Evolutionary conservation across 2,888 invertebrate species (phyloP), one percentile per base, ranked within the genome.

Genomic region (Rhimphoctona megacephalus): DNA sequence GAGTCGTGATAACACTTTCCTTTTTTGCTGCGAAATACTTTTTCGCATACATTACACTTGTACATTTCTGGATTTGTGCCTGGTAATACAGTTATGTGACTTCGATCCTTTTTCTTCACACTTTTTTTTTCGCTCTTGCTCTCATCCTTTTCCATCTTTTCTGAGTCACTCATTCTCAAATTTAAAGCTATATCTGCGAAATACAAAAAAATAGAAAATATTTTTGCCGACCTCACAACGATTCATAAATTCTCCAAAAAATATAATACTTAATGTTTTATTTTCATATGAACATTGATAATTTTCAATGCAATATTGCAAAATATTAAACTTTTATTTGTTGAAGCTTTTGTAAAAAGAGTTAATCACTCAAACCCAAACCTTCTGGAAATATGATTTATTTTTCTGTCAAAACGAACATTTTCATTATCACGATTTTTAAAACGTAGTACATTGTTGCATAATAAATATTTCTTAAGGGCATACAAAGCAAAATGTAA

Each of bases 11-110:
- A 94, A 70, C 92, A 91, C 76, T 92, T 91, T 46, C 90, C 90
- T 73, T 93, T 94, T 87, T 96, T 96, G 72, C 97, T 96, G 83
- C 95, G 95, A 90, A 97, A 97, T 84, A 94, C 95, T 93, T 96
- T 97, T 66, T 95, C 95, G 90, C 97, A 97, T 33, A 96, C 94
- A 11, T 95, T 96, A 91, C 97, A 97, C 73, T 95, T 94, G 92
- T 96, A 97, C 88, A 93, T 95, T 46, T 95, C 95, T 88, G 95
- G 96, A 74, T 93, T 69, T 14, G 57, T 95, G 89, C 95, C 95
- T 94, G 94, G 89, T 77, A 94, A 67, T 43, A 90, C 83, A 11
- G 88, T 88, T 86, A 94, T 94, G 46, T 94, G 94, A 83, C 88
- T 92, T 25, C 91, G 90, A 82, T 93, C 92, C 5, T 85, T 79